Base-by-base conservation (phyloP, 2,888 invertebrate genomes). In the Leucophora obtusa region DNA sequence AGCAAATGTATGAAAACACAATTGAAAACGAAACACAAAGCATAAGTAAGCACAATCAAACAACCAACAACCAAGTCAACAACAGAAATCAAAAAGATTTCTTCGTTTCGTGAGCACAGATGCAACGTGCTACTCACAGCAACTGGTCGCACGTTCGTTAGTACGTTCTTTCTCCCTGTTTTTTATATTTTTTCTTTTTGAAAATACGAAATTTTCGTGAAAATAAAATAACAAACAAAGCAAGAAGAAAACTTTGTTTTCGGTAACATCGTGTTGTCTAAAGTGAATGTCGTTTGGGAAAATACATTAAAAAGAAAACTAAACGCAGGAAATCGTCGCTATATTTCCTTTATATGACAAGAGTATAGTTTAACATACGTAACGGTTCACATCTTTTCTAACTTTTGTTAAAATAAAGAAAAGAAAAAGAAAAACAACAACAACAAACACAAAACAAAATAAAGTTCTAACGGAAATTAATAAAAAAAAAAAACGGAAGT, bases 61-160 rank as follows among this genome's bases (percentile, higher is more conserved):
- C 81, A 77, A 71, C 77, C 54, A 28, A 14, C 69, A 50, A 33
- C 47, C 73, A 81, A 81, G 81, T 81, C 81, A 77, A 71, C 77
- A 85, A 84, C 84, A 85, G 84, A 86, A 86, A 85, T 85, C 86
- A 86, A 86, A 86, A 86, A 86, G 85, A 85, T 83, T 84, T 83
- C 82, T 82, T 81, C 73, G 81, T 81, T 81, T 77, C 77, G 78
- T 83, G 83, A 85, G 83, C 84, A 85, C 86, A 86, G 86, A 86
- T 86, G 86, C 86, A 86, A 86, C 85, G 86, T 86, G 86, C 86
- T 85, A 84, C 84, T 85, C 85, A 82, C 84, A 86, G 85, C 86
- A 86, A 86, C 86, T 86, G 84, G 86, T 86, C 86, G 86, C 82
- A 81, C 82, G 82, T 82, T 82, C 82, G 74, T 81, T 38, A 38